phyloP scores from a whole-genome alignment of 2,113 vertebrate species.

The Phyllostomus hastatus region DNA sequence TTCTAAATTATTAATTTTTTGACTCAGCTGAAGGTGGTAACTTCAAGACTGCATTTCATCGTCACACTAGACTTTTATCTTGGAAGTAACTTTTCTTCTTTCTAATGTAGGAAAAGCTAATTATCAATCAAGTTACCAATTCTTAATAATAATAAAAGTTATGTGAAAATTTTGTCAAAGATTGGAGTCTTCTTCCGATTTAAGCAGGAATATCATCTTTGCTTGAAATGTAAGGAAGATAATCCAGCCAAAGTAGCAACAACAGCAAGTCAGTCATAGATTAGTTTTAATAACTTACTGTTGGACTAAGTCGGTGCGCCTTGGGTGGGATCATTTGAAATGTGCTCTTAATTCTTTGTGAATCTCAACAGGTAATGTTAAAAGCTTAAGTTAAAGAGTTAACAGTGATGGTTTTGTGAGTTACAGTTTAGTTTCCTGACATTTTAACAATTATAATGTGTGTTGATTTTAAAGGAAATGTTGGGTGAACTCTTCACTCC shows the following conservation, averaged over 20 bases:
- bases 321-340: neutral
- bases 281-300: neutral
- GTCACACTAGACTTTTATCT: neutral
- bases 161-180: neutral
- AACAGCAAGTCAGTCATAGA: neutral
- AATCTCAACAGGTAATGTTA: neutral
- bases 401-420: neutral
- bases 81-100: conserved; percentile 7
- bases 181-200: neutral
- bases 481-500: conserved; percentile 97
- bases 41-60: neutral
- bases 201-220: neutral
- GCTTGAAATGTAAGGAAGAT: neutral
- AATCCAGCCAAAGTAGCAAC: neutral
- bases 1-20: conserved; percentile 24
- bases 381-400: neutral
- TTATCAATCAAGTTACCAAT: neutral
- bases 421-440: neutral
- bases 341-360: neutral
- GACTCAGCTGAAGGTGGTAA: neutral
- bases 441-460: conserved; percentile 45
- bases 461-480: conserved; percentile 92
- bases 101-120: neutral
- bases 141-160: neutral
- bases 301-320: neutral